A percentile compares a stretch with the other conserved stretches of the same genome.
Conservation (phyloP, 2,888 invertebrate species). For the Ariolimax columbianus region DNA sequence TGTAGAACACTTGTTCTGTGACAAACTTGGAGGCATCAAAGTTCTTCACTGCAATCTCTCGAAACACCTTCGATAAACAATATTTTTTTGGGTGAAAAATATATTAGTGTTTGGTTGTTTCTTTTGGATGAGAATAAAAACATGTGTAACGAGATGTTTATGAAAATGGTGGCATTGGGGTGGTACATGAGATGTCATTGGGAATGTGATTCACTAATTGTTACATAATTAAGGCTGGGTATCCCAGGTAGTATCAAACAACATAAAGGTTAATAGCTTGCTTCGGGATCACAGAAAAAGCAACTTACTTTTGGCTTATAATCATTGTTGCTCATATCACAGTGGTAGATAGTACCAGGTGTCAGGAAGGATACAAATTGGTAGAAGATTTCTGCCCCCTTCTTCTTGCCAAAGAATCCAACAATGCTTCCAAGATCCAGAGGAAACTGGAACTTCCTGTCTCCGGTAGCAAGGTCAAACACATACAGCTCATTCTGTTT, state of each 20-base stretch:
- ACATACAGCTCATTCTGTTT: constrained; percentile 89
- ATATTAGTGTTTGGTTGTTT: too few relatives aligned
- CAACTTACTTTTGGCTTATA: constrained; percentile 81
- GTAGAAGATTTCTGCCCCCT: constrained; percentile 93
- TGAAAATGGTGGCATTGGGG: too few relatives aligned
- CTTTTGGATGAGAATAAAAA: too few relatives aligned
- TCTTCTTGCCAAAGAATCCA: constrained; percentile 90
- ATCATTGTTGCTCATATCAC: constrained; percentile 84
- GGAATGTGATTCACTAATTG: too few relatives aligned
- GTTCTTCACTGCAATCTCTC: constrained; percentile 88
- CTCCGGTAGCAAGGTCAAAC: constrained; percentile 86
- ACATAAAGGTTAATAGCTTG: too few relatives aligned
- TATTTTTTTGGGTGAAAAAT: too few relatives aligned
- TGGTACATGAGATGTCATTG: too few relatives aligned
- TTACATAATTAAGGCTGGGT: too few relatives aligned
- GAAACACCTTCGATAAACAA: constrained; percentile 82
- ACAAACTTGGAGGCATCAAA: constrained; percentile 79
- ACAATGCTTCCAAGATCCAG: constrained; percentile 92
- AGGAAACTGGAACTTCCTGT: constrained; percentile 86
- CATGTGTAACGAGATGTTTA: too few relatives aligned
- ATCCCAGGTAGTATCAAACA: too few relatives aligned
- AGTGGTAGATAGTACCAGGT: constrained; percentile 91
- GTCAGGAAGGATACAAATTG: constrained; percentile 95
- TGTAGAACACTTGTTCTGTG: constrained; percentile 93
- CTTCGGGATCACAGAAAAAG: too few relatives aligned